Conservation (phyloP, 2,888 invertebrate species). For the Branchinecta sandiegonensis region DNA sequence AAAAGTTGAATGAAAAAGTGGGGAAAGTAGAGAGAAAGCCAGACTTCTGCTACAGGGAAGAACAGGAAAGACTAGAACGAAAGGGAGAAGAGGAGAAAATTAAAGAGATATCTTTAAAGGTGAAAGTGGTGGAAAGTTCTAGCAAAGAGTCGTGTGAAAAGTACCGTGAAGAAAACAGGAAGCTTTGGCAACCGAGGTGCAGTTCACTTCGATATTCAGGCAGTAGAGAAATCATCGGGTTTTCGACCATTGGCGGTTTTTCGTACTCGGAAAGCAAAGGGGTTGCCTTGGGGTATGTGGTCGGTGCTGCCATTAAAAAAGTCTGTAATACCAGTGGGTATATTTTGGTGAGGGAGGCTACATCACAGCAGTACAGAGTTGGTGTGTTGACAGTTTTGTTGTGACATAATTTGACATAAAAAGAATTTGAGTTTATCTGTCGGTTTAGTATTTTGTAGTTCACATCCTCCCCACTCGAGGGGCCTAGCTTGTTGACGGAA, state of each 20-base stretch:
- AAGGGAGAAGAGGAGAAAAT: too few species aligned
- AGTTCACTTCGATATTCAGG: not conserved
- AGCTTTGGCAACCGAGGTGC: not conserved
- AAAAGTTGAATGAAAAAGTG: not conserved
- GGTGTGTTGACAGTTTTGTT: conserved; percentile 2
- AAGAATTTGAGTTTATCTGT: too few species aligned
- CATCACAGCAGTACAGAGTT: not conserved
- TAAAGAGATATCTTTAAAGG: too few species aligned
- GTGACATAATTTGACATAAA: not conserved
- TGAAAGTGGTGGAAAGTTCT: not conserved
- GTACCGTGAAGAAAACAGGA: not conserved
- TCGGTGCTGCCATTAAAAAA: not conserved
- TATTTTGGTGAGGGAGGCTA: not conserved
- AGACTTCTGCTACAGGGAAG: too few species aligned
- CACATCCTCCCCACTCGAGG: too few species aligned
- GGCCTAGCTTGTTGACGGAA: too few species aligned
- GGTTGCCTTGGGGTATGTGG: not conserved
- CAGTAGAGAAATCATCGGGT: not conserved
- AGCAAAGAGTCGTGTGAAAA: not conserved
- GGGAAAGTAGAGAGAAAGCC: too few species aligned
- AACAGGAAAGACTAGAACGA: too few species aligned
- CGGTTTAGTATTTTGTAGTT: too few species aligned
- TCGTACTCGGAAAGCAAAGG: conserved; percentile 2
- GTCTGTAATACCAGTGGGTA: not conserved
- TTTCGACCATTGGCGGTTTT: not conserved